phyloP scores from a whole-genome alignment of 2,113 vertebrate genomes.

The Hypomesus transpacificus region DNA sequence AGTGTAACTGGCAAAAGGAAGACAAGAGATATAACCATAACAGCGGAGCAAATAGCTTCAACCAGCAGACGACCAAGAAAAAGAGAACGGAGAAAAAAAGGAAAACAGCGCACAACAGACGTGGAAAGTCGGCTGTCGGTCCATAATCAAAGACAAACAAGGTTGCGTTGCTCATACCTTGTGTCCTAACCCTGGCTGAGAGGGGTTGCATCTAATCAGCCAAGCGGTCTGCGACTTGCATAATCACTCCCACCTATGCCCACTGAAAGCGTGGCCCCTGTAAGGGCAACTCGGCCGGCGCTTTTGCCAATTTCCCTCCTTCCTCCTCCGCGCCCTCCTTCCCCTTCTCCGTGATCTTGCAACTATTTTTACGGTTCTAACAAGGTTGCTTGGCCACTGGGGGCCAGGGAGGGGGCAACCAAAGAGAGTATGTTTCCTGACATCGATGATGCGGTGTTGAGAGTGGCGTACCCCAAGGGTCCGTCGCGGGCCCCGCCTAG shows the following conservation, averaged over 20 bases:
- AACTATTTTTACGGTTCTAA: conserved; percentile 64
- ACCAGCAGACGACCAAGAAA: no score
- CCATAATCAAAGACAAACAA: no score
- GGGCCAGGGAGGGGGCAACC: conserved; percentile 15
- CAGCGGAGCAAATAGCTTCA: no score
- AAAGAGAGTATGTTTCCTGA: conserved; percentile 34
- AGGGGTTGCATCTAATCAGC: conserved; percentile 51
- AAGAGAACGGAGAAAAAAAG: no score
- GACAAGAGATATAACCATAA: no score
- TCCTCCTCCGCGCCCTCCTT: conserved; percentile 12
- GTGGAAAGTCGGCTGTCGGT: no score
- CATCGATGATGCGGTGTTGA: background rate
- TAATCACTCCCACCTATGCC: conserved; percentile 47
- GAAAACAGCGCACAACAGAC: no score
- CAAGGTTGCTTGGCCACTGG: conserved; percentile 56
- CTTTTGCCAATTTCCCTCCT: background rate
- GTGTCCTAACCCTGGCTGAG: conserved; percentile 17
- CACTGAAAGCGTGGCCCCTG: conserved; percentile 26
- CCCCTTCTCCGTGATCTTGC: conserved; percentile 44
- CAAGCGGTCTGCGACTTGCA: conserved; percentile 32
- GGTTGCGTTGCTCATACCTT: conserved; percentile 2
- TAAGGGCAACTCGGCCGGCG: conserved; percentile 17
- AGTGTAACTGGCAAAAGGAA: no score
- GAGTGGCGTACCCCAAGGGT: background rate
- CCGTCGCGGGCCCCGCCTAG: no score